phyloP scores from a whole-genome alignment of 2,888 invertebrate species.

The Diarsia dahlii region DNA sequence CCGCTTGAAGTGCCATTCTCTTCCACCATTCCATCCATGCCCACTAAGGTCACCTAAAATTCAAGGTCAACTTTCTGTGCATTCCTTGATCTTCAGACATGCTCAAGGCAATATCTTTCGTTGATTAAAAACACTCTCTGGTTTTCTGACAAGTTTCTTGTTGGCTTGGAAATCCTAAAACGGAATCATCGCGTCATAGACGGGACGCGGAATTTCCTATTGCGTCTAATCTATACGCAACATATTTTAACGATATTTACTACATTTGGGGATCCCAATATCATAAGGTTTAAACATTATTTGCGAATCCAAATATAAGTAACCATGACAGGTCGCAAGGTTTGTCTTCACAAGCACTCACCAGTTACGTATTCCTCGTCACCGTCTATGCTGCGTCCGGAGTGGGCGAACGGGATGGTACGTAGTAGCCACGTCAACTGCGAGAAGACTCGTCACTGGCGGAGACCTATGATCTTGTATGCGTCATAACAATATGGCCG shows the following conservation, averaged over 20 bases:
- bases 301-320: constrained; percentile 86
- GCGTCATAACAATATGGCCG: constrained; percentile 95
- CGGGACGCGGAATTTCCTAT: constrained; percentile 85
- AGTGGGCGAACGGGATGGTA: constrained; percentile 98
- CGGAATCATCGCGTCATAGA: constrained; percentile 86
- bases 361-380: constrained; percentile 99
- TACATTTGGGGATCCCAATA: constrained; percentile 73
- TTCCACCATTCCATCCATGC: constrained; percentile 98
- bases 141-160: constrained; percentile 76
- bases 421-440: constrained; percentile 98
- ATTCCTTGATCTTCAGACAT: constrained; percentile 82
- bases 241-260: constrained; percentile 77
- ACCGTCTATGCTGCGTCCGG: constrained; percentile 98
- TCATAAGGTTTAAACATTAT: constrained; percentile 82
- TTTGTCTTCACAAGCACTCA: constrained; percentile 93
- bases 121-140: constrained; percentile 69
- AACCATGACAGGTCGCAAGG: constrained; percentile 90
- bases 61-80: constrained; percentile 90
- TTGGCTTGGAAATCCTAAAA: constrained; percentile 84
- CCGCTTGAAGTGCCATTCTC: constrained; percentile 93
- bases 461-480: constrained; percentile 94
- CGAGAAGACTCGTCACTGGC: constrained; percentile 96
- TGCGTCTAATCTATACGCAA: constrained; percentile 84
- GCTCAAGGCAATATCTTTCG: constrained; percentile 73
- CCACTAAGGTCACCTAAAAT: constrained; percentile 92